A percentile compares a stretch with the other conserved stretches of the same genome.
These are phyloP conservation scores for Protaetia brevitarsis DNA, from an alignment of 1,140 invertebrate species.

Conservation along the genomic window DNA sequence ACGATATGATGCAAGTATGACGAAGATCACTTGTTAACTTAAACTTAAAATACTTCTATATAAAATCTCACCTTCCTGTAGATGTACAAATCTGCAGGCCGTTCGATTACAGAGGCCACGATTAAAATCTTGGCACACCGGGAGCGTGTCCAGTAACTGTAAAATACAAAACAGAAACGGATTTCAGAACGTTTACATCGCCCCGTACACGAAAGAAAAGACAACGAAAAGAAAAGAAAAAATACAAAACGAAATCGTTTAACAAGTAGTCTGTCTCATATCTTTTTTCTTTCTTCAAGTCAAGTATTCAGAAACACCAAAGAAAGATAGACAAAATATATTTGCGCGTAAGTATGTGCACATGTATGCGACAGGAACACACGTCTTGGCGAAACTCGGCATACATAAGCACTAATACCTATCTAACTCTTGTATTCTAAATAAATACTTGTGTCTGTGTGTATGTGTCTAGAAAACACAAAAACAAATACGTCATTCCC, in stretches of 20 bases:
- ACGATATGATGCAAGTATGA: too few relatives aligned
- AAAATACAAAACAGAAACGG: conserved; percentile 49
- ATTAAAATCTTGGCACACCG: conserved; percentile 99
- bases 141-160: conserved; percentile 99
- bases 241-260: conserved; percentile 10
- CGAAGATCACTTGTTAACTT: too few relatives aligned
- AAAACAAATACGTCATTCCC: conserved; percentile 13
- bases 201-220: conserved; percentile 27
- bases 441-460: conserved; percentile 2
- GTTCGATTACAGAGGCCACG: conserved; percentile 90
- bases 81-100: conserved; percentile 94
- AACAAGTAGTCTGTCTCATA: not conserved
- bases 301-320: conserved; percentile 18
- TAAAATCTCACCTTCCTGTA: conserved; percentile 87
- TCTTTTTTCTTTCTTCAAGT: too few relatives aligned
- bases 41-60: too few relatives aligned
- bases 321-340: conserved; percentile 12
- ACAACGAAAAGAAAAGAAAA: conserved; percentile 15
- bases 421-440: conserved; percentile 4
- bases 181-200: not conserved
- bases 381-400: conserved; percentile 30
- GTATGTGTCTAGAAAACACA: conserved; percentile 5
- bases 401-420: conserved; percentile 41
- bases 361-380: conserved; percentile 35
- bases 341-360: conserved; percentile 28